Evolutionary conservation across 1,140 invertebrate species (phyloP).

Genomic region (Halictus rubicundus): DNA sequence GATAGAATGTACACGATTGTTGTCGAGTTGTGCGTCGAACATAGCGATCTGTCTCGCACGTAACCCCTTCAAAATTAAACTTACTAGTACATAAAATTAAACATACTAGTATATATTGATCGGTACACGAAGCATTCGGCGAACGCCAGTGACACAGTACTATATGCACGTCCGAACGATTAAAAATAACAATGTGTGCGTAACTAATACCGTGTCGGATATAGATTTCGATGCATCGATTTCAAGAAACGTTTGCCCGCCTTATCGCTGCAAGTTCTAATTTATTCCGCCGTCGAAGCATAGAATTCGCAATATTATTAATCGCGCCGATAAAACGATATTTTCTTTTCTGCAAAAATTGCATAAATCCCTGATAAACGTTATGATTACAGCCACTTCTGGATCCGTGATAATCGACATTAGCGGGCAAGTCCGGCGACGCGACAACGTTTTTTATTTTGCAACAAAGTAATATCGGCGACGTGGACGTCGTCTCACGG

Average conservation of each 20-base stretch:
- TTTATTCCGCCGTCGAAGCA: not conserved
- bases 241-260: too few relatives aligned
- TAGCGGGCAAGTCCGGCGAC: conserved; percentile 2
- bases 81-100: too few relatives aligned
- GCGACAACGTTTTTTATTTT: conserved; percentile 18
- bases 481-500: not conserved
- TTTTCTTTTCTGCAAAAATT: not conserved
- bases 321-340: not conserved
- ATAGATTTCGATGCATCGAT: too few relatives aligned
- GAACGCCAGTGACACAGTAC: not conserved
- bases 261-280: too few relatives aligned
- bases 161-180: not conserved
- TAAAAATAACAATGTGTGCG: not conserved
- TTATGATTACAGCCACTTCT: conserved; percentile 5
- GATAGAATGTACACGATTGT: too few relatives aligned
- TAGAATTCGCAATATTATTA: too few relatives aligned
- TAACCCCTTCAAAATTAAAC: too few relatives aligned
- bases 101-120: too few relatives aligned
- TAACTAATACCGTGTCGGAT: not conserved
- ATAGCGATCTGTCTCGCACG: too few relatives aligned
- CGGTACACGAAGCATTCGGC: not conserved
- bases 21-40: too few relatives aligned
- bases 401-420: conserved; percentile 13
- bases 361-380: conserved; percentile 15
- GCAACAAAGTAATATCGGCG: not conserved